Evolutionary conservation across 2,797 vertebrate species (phyloP).

Genomic region (Dermochelys coriacea): DNA sequence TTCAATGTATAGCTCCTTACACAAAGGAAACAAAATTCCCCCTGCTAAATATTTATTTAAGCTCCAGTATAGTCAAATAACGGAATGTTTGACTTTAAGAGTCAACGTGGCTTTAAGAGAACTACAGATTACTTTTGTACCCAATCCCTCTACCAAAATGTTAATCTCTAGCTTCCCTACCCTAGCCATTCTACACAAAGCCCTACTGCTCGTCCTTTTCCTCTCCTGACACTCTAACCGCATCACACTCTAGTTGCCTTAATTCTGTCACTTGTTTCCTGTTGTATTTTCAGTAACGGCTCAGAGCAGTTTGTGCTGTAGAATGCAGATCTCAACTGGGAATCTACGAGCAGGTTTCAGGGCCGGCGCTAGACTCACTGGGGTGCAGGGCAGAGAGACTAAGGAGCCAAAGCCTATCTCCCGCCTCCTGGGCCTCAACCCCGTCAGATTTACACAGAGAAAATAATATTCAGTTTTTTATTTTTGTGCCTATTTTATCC

Average conservation of each 20-base stretch:
- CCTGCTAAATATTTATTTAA: neutral
- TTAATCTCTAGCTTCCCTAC: neutral
- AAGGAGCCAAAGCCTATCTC: neutral
- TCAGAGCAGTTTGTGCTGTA: neutral
- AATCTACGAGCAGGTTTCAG: neutral
- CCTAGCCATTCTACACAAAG: neutral
- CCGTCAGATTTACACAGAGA: neutral
- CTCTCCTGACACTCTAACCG: neutral
- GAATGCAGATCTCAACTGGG: neutral
- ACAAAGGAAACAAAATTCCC: neutral
- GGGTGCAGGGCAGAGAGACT: neutral
- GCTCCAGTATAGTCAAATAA: neutral
- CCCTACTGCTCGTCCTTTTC: neutral
- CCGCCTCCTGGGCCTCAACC: neutral
- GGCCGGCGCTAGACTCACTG: accelerated
- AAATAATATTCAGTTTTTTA: neutral
- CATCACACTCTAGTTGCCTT: accelerated
- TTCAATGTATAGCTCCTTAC: neutral
- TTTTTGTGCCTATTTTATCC: neutral
- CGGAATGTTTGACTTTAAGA: neutral
- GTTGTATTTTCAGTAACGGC: neutral
- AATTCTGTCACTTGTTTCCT: neutral
- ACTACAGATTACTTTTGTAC: neutral
- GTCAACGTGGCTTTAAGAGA: neutral
- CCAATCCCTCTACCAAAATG: conserved; percentile 2